phyloP scores from a whole-genome alignment of 2,113 vertebrate genomes.

The Indicator indicator region DNA sequence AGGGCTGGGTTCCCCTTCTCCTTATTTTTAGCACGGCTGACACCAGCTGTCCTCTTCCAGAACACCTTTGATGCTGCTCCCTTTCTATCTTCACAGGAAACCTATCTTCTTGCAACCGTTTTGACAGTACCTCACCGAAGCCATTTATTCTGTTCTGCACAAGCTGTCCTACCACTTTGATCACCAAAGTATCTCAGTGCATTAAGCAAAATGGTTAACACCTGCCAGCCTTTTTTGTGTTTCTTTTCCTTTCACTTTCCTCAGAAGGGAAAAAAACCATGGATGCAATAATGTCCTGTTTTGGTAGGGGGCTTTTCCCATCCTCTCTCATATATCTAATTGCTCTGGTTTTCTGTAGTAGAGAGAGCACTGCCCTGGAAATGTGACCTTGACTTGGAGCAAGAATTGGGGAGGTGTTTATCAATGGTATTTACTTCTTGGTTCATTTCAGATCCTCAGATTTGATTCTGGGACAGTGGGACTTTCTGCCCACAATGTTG shows the following conservation, averaged over 20 bases:
- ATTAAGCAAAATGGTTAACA: conserved; percentile 14
- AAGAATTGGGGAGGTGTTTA: background rate
- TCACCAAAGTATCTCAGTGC: background rate
- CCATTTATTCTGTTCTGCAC: background rate
- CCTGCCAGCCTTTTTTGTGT: background rate
- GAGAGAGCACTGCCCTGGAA: background rate
- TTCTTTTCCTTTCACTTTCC: background rate
- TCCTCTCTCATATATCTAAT: background rate
- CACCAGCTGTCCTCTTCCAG: background rate
- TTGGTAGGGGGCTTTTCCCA: background rate
- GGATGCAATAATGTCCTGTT: background rate
- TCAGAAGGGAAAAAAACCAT: background rate
- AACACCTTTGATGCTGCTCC: background rate
- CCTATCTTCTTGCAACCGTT: background rate
- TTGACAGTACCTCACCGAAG: background rate
- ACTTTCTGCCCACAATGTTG: background rate
- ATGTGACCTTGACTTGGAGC: background rate
- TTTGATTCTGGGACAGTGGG: background rate
- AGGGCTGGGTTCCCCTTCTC: background rate
- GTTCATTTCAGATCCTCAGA: background rate
- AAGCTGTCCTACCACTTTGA: conserved; percentile 12
- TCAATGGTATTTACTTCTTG: background rate
- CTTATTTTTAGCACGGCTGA: background rate
- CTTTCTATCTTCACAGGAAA: background rate
- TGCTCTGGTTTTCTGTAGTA: background rate